phyloP scores from a whole-genome alignment of 2,113 vertebrate species.

The Strix uralensis region DNA sequence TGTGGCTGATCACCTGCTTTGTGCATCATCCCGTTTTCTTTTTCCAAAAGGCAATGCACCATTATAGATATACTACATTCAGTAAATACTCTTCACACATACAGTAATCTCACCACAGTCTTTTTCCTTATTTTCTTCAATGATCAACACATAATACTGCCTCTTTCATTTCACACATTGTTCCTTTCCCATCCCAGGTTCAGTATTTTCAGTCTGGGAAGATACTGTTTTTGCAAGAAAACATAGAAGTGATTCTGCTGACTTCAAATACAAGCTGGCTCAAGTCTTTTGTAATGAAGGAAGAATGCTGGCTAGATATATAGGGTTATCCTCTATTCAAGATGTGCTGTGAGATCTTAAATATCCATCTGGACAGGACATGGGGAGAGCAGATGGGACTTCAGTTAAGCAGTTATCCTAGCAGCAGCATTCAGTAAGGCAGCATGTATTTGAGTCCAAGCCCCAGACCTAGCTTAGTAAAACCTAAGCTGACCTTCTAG shows the following conservation, averaged over 20 bases:
- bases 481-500: constrained; percentile 30
- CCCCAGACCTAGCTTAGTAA: not conserved
- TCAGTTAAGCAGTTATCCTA: not conserved
- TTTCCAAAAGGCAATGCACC: not conserved
- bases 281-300: not conserved
- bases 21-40: not conserved
- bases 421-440: not conserved
- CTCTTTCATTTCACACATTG: not conserved
- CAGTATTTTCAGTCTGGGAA: not conserved
- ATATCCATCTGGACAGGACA: not conserved
- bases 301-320: not conserved
- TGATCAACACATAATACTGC: not conserved
- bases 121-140: not conserved
- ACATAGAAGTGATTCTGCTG: not conserved
- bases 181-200: not conserved
- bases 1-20: not conserved
- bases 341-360: not conserved
- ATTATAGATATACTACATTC: not conserved
- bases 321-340: not conserved
- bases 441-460: not conserved
- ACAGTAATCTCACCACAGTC: not conserved
- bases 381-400: not conserved
- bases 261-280: not conserved
- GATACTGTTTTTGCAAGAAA: not conserved
- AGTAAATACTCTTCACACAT: not conserved